These are phyloP conservation scores for Chelonus insularis DNA, from an alignment of 1,140 invertebrate species.

Conservation along the genomic window DNA sequence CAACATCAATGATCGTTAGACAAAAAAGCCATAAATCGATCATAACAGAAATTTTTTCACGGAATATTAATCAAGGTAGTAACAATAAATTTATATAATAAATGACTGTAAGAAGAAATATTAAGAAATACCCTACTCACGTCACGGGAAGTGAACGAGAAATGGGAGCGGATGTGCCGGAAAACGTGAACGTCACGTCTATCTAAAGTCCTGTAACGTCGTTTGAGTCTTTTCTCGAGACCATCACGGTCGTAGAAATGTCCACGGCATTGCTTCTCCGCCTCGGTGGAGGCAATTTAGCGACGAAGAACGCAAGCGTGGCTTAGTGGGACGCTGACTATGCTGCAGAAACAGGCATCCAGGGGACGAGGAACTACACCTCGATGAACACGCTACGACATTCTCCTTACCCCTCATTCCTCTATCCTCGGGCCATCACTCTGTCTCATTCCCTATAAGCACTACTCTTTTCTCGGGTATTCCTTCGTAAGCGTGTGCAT, in stretches of 20 bases:
- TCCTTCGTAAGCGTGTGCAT: background rate
- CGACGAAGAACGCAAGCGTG: slow-evolving; percentile 42
- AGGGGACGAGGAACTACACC: slow-evolving; percentile 60
- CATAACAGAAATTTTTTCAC: no score
- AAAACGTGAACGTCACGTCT: slow-evolving; percentile 8
- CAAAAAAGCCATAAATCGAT: no score
- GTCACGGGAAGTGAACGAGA: slow-evolving; percentile 8
- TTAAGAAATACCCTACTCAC: background rate
- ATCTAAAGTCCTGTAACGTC: slow-evolving; percentile 3
- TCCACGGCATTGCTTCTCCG: background rate
- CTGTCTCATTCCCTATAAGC: slow-evolving; percentile 36
- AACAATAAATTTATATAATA: background rate
- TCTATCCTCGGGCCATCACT: slow-evolving; percentile 34
- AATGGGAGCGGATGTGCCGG: slow-evolving; percentile 7
- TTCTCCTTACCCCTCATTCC: slow-evolving; percentile 48
- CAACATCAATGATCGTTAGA: no score
- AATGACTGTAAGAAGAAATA: background rate
- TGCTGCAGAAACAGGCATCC: slow-evolving; percentile 46
- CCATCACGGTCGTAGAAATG: background rate
- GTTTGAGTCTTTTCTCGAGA: background rate
- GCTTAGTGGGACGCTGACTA: slow-evolving; percentile 58
- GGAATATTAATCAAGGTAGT: no score
- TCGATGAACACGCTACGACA: slow-evolving; percentile 59
- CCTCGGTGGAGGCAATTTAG: slow-evolving; percentile 28
- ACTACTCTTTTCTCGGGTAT: background rate